Evolutionary conservation across 35 echinoderm and acorn worm species (phyloP), one percentile per base, ranked within the genome.

Genomic region (Ophiothrix spiculata): DNA sequence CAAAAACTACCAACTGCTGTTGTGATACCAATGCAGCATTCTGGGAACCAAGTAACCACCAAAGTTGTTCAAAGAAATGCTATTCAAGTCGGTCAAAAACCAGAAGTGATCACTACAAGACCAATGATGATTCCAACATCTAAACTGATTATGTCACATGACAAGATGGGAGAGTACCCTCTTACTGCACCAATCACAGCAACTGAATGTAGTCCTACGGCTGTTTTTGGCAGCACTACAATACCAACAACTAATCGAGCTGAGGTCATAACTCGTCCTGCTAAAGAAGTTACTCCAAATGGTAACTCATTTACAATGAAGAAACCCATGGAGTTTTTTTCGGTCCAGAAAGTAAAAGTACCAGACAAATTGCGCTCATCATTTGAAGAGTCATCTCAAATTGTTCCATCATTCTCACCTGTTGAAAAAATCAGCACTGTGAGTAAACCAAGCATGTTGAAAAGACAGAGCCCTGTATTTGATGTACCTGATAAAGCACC

Each of bases 401-500:
- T n/a, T 1, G 29, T 69, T 25, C 60, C 60, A 6, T 25, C 4
- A 69, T 6, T 69, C 1, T 12, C 60, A 6, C 60, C 60, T 25
- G 60, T 6, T 10, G 60, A 69, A 69, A 69, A 6, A 6, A 69
- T 69, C 60, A 69, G 60, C 60, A 69, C 60, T 29, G 81, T 84
- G 29, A 37, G 54, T 6, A 84, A 84, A 35, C n/a, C n/a, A n/a
- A 32, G 45, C 8, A 84, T 64, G 54, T 34, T 84, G 0, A 45
- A 84, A 33, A 31, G 81, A 64, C 81, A 84, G 40, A 64, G 45
- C 1, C 81, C 81, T 25, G 81, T 84, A 1, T 82, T 84, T 74
- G 81, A 84, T 64, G 81, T 36, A 29, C 81, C 81, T 11, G 32
- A 32, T 46, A 39, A 82, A 45, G 8, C 81, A 25, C 81, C 63